Evolutionary conservation across 2,888 invertebrate species (phyloP), one percentile per base, ranked within the genome.

Genomic region (Amiota minor): DNA sequence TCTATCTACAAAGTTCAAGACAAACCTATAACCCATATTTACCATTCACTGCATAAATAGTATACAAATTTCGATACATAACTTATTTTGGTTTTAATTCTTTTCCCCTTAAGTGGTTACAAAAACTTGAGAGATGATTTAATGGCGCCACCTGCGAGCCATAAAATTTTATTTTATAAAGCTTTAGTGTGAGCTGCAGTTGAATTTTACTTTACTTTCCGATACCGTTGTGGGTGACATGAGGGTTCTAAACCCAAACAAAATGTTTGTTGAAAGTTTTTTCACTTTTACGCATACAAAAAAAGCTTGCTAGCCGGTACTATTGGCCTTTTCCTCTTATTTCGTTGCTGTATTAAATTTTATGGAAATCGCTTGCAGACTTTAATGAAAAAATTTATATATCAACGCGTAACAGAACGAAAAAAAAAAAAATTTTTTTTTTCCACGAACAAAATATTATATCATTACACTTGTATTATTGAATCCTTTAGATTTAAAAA

Each of bases 311-410:
- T 68, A 68, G 23, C 67, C 23, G 49, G 49, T 68, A 53, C 53
- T 53, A 14, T 35, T n/a, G 12, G 20, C 59, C 59, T 59, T 18
- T 14, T 16, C 18, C 18, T 20, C 10, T 9, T 8, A 20, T 12
- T 18, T 10, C 6, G 16, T 59, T 18, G 6, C 16, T 18, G 1
- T 20, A 20, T 20, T 18, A 18, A 14, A 16, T 80, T 82, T 82
- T 84, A 84, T 84, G 84, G 85, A 84, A 81, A 82, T 81, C 83
- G 82, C 83, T 80, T 84, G 78, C 82, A 46, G 80, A 81, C 80
- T 81, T 84, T 83, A 84, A 82, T 83, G 78, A 77, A 81, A 87
- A 87, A 87, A 88, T 88, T 88, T 88, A 88, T 88, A 87, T 86
- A 87, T 87, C 86, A 88, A 88, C 87, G 88, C 87, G 88, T 88